Percentiles rank a stretch among this genome's conserved stretches.
These are phyloP conservation scores for Paramormyrops kingsleyae DNA, from an alignment of 2,113 vertebrate species.

Conservation along the genomic window DNA sequence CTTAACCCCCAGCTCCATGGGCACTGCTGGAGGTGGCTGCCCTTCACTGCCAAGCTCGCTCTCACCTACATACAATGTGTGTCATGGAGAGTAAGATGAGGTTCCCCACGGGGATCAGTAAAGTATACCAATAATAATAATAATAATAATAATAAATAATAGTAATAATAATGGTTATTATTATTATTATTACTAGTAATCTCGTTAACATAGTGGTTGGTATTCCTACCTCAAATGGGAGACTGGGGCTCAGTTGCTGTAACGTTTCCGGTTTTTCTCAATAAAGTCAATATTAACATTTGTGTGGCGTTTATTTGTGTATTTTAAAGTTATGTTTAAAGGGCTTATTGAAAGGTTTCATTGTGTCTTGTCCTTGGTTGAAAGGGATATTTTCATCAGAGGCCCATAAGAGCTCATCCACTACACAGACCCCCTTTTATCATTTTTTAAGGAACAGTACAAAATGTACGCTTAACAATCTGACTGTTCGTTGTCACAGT, in stretches of 20 bases:
- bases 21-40: background rate
- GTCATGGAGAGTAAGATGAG: background rate
- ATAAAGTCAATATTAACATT: background rate
- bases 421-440: background rate
- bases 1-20: background rate
- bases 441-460: background rate
- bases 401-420: background rate
- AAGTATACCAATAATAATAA: background rate
- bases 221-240: background rate
- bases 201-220: background rate
- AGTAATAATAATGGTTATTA: too few relatives aligned
- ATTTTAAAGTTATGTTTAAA: background rate
- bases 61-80: background rate
- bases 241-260: background rate
- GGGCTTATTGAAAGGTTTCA: background rate
- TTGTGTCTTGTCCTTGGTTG: background rate
- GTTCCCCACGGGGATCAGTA: background rate
- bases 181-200: background rate
- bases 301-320: background rate
- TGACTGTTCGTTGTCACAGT: background rate
- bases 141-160: too few relatives aligned
- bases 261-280: background rate
- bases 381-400: background rate
- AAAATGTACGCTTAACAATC: background rate
- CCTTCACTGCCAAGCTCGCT: background rate